Base-by-base conservation (phyloP, 2,888 invertebrate genomes). In the Caenorhabditis sp. region DNA sequence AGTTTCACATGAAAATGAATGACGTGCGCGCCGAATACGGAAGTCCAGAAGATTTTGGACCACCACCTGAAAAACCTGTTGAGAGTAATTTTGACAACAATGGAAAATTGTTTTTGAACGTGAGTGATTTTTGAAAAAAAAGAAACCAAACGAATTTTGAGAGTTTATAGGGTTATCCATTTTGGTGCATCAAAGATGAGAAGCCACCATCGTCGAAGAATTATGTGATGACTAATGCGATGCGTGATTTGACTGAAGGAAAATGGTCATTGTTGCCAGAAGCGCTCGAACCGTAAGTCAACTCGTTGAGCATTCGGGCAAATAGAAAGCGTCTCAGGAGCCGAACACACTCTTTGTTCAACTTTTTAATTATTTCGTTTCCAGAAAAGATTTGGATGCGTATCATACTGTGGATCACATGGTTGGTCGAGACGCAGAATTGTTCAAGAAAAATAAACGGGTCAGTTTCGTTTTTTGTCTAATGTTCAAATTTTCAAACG, bases 151-250 rank as follows among this genome's bases (percentile, higher is more conserved):
- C 1, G 23, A 17, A 26, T 10, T 4, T 26, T 14, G 10, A 27
- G 6, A 10, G 27, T 37, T 43, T 26, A 1, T 31, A 59, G 59
- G 59, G 59, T 59, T 37, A 49, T 12, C 59, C 59, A n/a, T 59
- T 59, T 59, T 59, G 59, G 59, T 59, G 43, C 10, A 23, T 17
- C 14, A 43, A 24, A 43, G 59, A 59, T 21, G 59, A 59, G 23
- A 37, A 49, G 12, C 59, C 49, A 24, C 59, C 59, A 26, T 23
- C 49, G 2, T 4, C 59, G 5, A 49, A 43, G 8, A 21, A 8
- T 8, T 58, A 19, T 43, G 58, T 58, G 5, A 36, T 58, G 36
- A 14, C 49, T 19, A n/a, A 24, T 23, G 59, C 59, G 12, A 24
- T 59, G 43, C 21, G 49, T 14, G 59, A 59, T 43, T 43, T 43